Evolutionary conservation across 2,888 invertebrate species (phyloP).

Genomic region (Caenorhabditis plicata): DNA sequence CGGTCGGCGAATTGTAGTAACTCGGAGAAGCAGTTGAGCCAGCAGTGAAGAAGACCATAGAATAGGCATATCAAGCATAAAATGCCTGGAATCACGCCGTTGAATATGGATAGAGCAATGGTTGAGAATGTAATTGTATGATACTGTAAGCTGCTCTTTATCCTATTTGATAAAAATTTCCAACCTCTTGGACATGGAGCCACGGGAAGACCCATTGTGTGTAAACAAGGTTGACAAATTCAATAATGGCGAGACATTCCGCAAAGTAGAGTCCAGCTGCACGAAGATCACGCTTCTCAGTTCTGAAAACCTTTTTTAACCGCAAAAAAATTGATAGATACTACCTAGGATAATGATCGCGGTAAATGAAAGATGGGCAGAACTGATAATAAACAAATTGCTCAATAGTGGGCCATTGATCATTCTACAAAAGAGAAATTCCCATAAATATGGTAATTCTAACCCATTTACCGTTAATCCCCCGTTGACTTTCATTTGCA

Average conservation of each 20-base stretch:
- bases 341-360: conserved; percentile 58
- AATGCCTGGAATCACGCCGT: conserved; percentile 72
- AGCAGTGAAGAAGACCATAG: conserved; percentile 84
- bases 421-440: conserved; percentile 13
- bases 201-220: conserved; percentile 77
- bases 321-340: not conserved
- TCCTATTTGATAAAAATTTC: not conserved
- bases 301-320: conserved; percentile 11
- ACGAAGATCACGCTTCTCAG: conserved; percentile 27
- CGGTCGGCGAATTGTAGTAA: conserved; percentile 83
- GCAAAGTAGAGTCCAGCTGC: conserved; percentile 40
- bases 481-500: conserved; percentile 41
- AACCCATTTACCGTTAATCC: conserved; percentile 5
- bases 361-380: conserved; percentile 61
- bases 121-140: conserved; percentile 24
- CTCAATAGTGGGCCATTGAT: conserved; percentile 47
- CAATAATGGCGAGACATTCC: conserved; percentile 76
- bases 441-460: not conserved
- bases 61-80: conserved; percentile 77
- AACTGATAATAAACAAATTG: conserved; percentile 62
- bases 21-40: conserved; percentile 89
- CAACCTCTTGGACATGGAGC: conserved; percentile 68
- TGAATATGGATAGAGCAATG: conserved; percentile 49
- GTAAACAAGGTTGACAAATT: conserved; percentile 80
- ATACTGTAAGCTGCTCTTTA: no score